Evolutionary conservation across 23 tunicate species (phyloP).

Genomic region (Styela clava): DNA sequence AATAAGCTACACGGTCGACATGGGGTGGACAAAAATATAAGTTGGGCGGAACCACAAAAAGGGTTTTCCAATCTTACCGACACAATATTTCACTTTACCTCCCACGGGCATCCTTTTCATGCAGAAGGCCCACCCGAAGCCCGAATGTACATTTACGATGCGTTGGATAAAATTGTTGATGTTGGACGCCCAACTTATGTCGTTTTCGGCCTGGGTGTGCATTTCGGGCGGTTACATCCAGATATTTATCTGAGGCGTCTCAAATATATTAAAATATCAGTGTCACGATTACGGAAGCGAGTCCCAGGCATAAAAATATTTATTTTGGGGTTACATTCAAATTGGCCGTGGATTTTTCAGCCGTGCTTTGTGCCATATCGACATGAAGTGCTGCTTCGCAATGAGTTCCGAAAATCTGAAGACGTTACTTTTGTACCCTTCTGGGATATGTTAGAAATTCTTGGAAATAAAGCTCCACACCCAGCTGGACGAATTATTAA

Average conservation of each 20-base stretch:
- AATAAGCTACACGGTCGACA: neutral
- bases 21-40: neutral
- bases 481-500: neutral
- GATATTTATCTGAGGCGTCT: constrained; percentile 20
- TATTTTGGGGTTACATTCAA: constrained; percentile 25
- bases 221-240: constrained; percentile 22
- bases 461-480: neutral
- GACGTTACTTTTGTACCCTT: constrained; percentile 19
- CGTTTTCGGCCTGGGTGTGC: constrained; percentile 26
- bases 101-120: constrained; percentile 44
- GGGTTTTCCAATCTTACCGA: neutral
- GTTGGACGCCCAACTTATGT: constrained; percentile 18
- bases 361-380: constrained; percentile 17
- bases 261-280: constrained; percentile 13
- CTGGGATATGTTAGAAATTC: constrained; percentile 34
- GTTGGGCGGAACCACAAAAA: constrained; percentile 15
- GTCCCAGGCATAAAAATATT: constrained; percentile 24
- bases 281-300: constrained; percentile 2
- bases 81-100: constrained; percentile 23
- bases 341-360: constrained; percentile 1
- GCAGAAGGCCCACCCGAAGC: constrained; percentile 25
- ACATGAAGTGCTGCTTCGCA: constrained; percentile 11
- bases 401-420: neutral
- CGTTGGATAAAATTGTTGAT: constrained; percentile 1
- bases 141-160: constrained; percentile 35